Percentiles rank a stretch among this genome's conserved stretches.
These are phyloP conservation scores for Pangasius krempfi DNA, from an alignment of 2,797 vertebrate species.

Conservation along the genomic window DNA sequence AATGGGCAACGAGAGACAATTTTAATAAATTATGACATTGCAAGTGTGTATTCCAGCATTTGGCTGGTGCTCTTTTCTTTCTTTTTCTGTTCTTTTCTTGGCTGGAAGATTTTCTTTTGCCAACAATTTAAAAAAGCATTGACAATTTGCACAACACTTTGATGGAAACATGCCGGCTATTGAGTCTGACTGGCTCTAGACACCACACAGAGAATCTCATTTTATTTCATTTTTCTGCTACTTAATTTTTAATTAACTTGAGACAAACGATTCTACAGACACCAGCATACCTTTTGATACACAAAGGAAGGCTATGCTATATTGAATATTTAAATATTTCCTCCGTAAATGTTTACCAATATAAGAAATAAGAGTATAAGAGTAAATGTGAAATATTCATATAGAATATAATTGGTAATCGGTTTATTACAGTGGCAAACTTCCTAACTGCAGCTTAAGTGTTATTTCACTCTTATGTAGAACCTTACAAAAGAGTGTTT, in stretches of 20 bases:
- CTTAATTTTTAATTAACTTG: neutral
- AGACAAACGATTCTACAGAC: neutral
- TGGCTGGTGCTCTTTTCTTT: neutral
- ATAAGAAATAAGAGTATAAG: neutral
- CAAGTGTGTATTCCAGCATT: neutral
- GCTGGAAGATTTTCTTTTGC: neutral
- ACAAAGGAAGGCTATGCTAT: neutral
- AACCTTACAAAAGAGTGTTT: neutral
- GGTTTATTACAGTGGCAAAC: neutral
- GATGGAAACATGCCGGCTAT: conserved; percentile 5
- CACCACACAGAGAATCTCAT: neutral
- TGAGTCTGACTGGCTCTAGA: neutral
- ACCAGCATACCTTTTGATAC: neutral
- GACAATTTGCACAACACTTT: neutral
- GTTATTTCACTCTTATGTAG: neutral
- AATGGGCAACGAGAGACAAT: neutral
- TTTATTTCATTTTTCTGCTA: neutral
- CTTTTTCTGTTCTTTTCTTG: neutral
- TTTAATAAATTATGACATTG: neutral
- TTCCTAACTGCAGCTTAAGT: neutral
- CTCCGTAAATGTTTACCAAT: neutral
- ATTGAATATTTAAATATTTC: neutral
- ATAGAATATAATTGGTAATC: neutral
- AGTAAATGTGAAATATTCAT: neutral
- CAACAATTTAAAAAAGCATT: neutral